phyloP scores from a whole-genome alignment of 2,888 invertebrate species.

The Scelioninae gen. 2 region DNA sequence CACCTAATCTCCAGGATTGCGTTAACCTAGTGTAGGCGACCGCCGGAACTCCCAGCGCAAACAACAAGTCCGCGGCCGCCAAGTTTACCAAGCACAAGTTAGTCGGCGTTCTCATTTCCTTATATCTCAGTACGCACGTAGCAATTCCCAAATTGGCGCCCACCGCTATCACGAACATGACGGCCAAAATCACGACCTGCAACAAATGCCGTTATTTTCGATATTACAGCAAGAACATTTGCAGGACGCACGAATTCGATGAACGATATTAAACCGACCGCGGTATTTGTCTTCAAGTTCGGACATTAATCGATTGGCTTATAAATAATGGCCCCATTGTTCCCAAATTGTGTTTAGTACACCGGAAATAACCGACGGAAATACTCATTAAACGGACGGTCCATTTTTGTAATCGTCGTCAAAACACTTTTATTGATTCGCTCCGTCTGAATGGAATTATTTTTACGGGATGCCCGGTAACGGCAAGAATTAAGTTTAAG shows the following conservation, averaged over 20 bases:
- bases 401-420: neutral
- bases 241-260: neutral
- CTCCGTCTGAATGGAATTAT: neutral
- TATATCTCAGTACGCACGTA: constrained; percentile 76
- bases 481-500: constrained; percentile 1
- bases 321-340: constrained; percentile 22
- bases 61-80: constrained; percentile 81
- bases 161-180: constrained; percentile 76
- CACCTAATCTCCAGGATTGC: constrained; percentile 77
- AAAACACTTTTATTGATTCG: neutral
- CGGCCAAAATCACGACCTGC: constrained; percentile 73
- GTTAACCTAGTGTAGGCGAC: constrained; percentile 77
- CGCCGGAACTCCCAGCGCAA: constrained; percentile 77
- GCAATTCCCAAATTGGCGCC: constrained; percentile 77
- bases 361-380: constrained; percentile 22
- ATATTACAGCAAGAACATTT: constrained; percentile 22
- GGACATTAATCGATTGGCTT: constrained; percentile 15
- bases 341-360: neutral
- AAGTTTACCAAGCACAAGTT: constrained; percentile 79
- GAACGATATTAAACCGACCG: constrained; percentile 12
- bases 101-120: constrained; percentile 78
- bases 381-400: constrained; percentile 4
- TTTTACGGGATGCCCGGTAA: neutral
- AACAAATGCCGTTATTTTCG: constrained; percentile 33
- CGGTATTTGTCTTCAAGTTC: constrained; percentile 13